phyloP scores from a whole-genome alignment of 23 tunicate species.

The Oikopleura albicans region DNA sequence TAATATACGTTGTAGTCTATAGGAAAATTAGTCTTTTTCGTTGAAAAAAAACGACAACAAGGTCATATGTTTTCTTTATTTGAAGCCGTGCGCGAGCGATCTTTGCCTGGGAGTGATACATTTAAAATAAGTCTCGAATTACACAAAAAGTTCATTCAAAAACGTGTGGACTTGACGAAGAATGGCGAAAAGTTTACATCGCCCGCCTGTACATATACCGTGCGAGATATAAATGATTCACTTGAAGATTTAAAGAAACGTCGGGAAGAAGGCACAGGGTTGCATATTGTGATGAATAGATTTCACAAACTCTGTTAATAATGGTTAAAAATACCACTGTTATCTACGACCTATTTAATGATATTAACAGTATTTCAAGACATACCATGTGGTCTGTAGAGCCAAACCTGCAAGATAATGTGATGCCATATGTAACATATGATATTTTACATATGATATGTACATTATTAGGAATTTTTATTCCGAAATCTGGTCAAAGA shows the following conservation, averaged over 20 bases:
- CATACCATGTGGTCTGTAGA: too few relatives aligned
- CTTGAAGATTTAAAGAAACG: background rate
- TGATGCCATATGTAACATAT: too few relatives aligned
- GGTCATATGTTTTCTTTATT: background rate
- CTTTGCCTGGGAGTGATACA: slow-evolving; percentile 14
- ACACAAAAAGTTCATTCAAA: slow-evolving; percentile 55
- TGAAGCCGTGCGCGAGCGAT: background rate
- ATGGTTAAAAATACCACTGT: too few relatives aligned
- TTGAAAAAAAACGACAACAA: background rate
- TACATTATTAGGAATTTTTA: too few relatives aligned
- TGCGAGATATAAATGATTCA: background rate
- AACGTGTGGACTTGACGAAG: slow-evolving; percentile 60
- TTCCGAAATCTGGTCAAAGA: too few relatives aligned
- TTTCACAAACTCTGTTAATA: too few relatives aligned
- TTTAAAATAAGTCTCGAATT: slow-evolving; percentile 79
- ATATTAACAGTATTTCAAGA: too few relatives aligned
- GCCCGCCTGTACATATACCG: slow-evolving; percentile 30
- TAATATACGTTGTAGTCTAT: too few relatives aligned
- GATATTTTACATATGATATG: too few relatives aligned
- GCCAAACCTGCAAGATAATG: too few relatives aligned
- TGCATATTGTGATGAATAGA: too few relatives aligned
- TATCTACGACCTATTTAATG: too few relatives aligned
- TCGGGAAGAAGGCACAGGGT: background rate
- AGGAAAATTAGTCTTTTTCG: background rate
- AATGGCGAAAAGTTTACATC: slow-evolving; percentile 55